Conservation (phyloP, 2,113 vertebrate genomes). For the Rallus limicola region DNA sequence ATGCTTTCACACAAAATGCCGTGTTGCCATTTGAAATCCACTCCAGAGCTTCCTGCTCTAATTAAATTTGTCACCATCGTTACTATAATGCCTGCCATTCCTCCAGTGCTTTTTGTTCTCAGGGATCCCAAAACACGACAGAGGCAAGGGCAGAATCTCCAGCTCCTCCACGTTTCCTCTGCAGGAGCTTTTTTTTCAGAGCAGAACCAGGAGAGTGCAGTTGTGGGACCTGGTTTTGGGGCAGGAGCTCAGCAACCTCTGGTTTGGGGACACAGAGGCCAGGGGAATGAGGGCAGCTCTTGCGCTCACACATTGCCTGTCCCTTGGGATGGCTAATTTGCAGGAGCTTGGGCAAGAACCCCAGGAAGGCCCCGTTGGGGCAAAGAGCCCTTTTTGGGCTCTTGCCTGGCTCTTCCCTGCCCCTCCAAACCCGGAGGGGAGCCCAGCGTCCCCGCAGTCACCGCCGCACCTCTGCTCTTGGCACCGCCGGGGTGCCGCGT, state of each 20-base stretch:
- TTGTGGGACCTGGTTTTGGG: neutral
- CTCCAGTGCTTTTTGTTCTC: slow-evolving; percentile 59
- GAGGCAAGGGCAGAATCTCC: slow-evolving; percentile 1
- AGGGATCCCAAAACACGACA: slow-evolving; percentile 37
- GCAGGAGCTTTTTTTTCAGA: neutral
- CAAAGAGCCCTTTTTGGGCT: neutral
- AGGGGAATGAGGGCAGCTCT: neutral
- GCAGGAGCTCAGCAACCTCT: fast-evolving
- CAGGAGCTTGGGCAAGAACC: neutral
- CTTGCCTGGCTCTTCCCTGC: neutral
- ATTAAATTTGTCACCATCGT: slow-evolving; percentile 72
- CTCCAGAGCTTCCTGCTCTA: slow-evolving; percentile 70
- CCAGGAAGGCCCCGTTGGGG: neutral
- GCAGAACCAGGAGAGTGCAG: neutral
- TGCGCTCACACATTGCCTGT: neutral
- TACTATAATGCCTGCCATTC: slow-evolving; percentile 67
- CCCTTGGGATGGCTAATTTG: neutral
- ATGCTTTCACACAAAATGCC: slow-evolving; percentile 57
- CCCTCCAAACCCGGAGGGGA: fast-evolving
- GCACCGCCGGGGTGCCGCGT: neutral
- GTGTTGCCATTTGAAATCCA: slow-evolving; percentile 65
- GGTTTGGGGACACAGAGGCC: neutral
- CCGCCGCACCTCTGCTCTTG: neutral
- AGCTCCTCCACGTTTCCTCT: neutral
- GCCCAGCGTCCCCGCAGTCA: neutral